phyloP scores from a whole-genome alignment of 2,888 invertebrate species.

The Lymantria monacha region DNA sequence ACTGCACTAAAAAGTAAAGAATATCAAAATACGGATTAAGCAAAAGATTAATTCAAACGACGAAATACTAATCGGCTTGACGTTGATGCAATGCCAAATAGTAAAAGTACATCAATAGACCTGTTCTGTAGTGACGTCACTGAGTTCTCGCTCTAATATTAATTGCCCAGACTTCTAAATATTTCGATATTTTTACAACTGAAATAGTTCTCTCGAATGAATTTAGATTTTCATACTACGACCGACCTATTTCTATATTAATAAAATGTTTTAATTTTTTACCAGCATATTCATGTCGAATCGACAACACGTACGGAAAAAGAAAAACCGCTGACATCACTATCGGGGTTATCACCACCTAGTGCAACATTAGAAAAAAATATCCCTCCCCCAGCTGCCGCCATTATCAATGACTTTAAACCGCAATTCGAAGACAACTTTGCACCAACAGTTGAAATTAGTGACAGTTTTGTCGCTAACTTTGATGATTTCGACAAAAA shows the following conservation, averaged over 20 bases:
- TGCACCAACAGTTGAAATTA: slow-evolving; percentile 60
- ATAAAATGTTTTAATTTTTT: slow-evolving; percentile 1
- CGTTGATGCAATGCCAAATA: too few relatives aligned
- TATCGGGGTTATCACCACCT: slow-evolving; percentile 25
- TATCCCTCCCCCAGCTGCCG: slow-evolving; percentile 28
- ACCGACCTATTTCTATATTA: neutral
- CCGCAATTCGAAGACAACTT: slow-evolving; percentile 86
- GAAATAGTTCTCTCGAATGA: too few relatives aligned
- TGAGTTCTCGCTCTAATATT: too few relatives aligned
- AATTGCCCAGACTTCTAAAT: too few relatives aligned
- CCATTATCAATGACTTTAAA: slow-evolving; percentile 52
- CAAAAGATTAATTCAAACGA: too few relatives aligned
- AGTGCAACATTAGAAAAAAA: slow-evolving; percentile 17
- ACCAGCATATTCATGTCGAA: slow-evolving; percentile 70
- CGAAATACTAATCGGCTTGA: too few relatives aligned
- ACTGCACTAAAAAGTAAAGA: too few relatives aligned
- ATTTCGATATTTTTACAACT: too few relatives aligned
- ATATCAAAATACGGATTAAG: too few relatives aligned
- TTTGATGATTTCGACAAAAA: slow-evolving; percentile 84
- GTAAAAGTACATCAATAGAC: too few relatives aligned
- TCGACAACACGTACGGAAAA: slow-evolving; percentile 48
- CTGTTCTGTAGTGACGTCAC: too few relatives aligned
- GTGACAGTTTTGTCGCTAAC: slow-evolving; percentile 84
- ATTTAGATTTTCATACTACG: neutral
- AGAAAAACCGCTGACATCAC: slow-evolving; percentile 40